A percentile compares a stretch with the other conserved stretches of the same genome.
These are phyloP conservation scores for Aplysina aerophoba DNA, from an alignment of 37 sponge, comb jelly and placozoan genomes.

Conservation along the genomic window DNA sequence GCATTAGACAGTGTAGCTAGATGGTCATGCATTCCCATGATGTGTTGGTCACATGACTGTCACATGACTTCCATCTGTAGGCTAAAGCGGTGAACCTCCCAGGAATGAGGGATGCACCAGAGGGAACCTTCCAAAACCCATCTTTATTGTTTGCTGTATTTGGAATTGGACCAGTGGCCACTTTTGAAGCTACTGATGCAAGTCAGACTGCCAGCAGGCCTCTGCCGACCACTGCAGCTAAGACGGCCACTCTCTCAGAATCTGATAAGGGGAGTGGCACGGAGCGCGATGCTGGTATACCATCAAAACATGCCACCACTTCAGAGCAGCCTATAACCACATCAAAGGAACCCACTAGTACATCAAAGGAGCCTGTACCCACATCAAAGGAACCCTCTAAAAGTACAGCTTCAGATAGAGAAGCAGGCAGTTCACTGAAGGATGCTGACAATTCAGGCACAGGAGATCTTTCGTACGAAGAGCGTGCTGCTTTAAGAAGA, in stretches of 20 bases:
- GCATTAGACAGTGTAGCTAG: too few relatives aligned
- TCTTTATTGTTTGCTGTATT: constrained; percentile 44
- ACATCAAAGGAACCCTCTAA: too few relatives aligned
- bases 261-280: too few relatives aligned
- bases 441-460: neutral
- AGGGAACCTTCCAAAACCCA: constrained; percentile 58
- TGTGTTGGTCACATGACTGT: neutral
- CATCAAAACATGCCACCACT: too few relatives aligned
- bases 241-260: too few relatives aligned
- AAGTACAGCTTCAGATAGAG: too few relatives aligned
- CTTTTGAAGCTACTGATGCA: neutral
- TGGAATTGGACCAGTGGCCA: neutral
- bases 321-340: too few relatives aligned
- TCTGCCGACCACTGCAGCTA: too few relatives aligned
- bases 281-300: too few relatives aligned
- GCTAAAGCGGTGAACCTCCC: constrained; percentile 73
- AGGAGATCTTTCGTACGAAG: constrained; percentile 58
- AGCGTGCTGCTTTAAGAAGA: constrained; percentile 61
- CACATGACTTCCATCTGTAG: constrained; percentile 41
- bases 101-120: constrained; percentile 79
- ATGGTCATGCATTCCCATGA: neutral
- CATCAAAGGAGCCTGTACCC: too few relatives aligned
- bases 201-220: neutral
- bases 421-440: neutral
- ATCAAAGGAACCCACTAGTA: too few relatives aligned